Percentiles rank a stretch among this genome's conserved stretches.
Conservation (phyloP, 2,888 invertebrate species). For the Athalia circularis region DNA sequence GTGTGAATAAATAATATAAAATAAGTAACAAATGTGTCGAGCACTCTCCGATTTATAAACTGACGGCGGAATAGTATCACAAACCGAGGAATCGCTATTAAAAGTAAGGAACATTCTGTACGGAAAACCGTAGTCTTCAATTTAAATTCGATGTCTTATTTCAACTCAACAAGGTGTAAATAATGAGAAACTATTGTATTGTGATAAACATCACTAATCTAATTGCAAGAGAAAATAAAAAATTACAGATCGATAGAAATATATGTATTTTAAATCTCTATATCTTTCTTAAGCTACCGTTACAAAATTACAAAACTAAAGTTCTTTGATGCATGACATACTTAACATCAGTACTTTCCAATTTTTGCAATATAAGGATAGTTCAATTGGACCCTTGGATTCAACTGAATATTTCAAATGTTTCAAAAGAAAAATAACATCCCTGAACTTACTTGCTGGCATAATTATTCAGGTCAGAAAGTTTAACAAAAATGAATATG, state of each 20-base stretch:
- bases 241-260: constrained; percentile 28
- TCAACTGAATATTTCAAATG: background rate
- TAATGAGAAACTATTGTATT: constrained; percentile 28
- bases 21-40: background rate
- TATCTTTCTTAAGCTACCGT: background rate
- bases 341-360: constrained; percentile 1
- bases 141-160: constrained; percentile 13
- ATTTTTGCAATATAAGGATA: background rate
- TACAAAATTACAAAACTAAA: background rate
- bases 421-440: background rate
- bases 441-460: background rate
- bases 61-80: background rate
- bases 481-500: background rate
- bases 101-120: background rate
- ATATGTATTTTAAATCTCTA: constrained; percentile 29
- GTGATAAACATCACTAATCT: background rate
- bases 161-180: constrained; percentile 34
- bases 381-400: background rate
- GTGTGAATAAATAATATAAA: background rate
- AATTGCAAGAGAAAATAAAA: constrained; percentile 7
- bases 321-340: background rate
- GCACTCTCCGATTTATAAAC: constrained; percentile 6
- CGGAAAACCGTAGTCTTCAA: constrained; percentile 9
- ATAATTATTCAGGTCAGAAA: background rate
- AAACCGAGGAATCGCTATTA: background rate